Conservation (phyloP, 2,797 vertebrate species). For the Sebastes variabilis region DNA sequence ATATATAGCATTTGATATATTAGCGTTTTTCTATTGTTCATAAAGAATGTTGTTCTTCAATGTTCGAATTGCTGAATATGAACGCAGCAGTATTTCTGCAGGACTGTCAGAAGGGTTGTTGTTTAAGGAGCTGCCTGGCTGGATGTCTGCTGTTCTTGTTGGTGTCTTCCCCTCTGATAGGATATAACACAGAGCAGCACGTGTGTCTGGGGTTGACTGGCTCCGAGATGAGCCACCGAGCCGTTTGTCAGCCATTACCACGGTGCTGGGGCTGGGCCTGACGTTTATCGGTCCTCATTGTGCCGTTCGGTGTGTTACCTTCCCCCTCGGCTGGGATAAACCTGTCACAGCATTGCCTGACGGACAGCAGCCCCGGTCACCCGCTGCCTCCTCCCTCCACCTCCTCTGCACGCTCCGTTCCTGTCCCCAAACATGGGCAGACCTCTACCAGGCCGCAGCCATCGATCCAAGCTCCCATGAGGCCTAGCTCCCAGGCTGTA, state of each 20-base stretch:
- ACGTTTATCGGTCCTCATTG: slow-evolving; percentile 69
- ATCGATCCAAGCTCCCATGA: slow-evolving; percentile 35
- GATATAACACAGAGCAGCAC: slow-evolving; percentile 32
- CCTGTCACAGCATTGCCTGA: slow-evolving; percentile 63
- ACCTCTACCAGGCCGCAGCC: slow-evolving; percentile 16
- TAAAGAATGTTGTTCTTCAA: not conserved
- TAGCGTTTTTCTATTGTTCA: not conserved
- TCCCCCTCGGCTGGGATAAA: slow-evolving; percentile 64
- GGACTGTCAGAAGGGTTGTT: not conserved
- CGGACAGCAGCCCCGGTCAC: slow-evolving; percentile 38
- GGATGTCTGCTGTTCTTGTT: not conserved
- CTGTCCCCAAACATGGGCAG: slow-evolving; percentile 7
- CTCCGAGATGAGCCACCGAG: slow-evolving; percentile 54
- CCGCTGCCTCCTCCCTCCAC: slow-evolving; percentile 8
- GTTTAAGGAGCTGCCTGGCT: not conserved
- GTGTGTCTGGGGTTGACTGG: slow-evolving; percentile 40
- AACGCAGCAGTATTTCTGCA: not conserved
- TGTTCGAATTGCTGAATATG: not conserved
- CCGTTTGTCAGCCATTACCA: slow-evolving; percentile 68
- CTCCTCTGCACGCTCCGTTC: not conserved
- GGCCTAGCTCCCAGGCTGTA: slow-evolving; percentile 7
- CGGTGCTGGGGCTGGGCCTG: slow-evolving; percentile 36
- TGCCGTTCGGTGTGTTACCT: slow-evolving; percentile 50
- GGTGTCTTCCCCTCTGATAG: slow-evolving; percentile 11
- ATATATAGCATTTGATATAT: not conserved